Evolutionary conservation across 2,888 invertebrate genomes (phyloP).

Genomic region (Allygus modestus): DNA sequence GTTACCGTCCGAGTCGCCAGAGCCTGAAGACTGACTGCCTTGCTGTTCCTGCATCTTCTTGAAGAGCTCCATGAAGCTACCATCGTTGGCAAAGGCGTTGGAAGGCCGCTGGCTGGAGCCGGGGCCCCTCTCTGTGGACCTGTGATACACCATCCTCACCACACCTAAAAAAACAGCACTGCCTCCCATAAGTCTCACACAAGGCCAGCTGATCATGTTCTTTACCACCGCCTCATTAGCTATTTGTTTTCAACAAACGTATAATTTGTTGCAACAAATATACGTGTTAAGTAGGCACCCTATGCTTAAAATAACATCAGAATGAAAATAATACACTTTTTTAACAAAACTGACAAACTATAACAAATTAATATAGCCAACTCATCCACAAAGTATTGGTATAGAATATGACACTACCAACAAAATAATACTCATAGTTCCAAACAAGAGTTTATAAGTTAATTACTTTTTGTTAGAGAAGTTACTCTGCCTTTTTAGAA

Average conservation of each 20-base stretch:
- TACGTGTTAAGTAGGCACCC: too few species aligned
- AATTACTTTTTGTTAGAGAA: too few species aligned
- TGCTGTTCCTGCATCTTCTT: conserved; percentile 88
- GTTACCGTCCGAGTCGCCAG: conserved; percentile 50
- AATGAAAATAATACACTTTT: too few species aligned
- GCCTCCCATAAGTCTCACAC: conserved; percentile 69
- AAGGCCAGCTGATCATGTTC: conserved; percentile 12
- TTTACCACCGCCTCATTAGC: neutral
- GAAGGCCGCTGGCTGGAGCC: conserved; percentile 72
- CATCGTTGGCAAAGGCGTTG: conserved; percentile 91
- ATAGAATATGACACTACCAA: too few species aligned
- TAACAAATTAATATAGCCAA: too few species aligned
- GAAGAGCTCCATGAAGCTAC: conserved; percentile 94
- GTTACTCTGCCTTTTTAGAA: too few species aligned
- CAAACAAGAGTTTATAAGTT: too few species aligned
- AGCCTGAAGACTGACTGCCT: neutral
- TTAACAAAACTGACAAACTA: too few species aligned
- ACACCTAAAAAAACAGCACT: conserved; percentile 69
- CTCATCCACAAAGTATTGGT: too few species aligned
- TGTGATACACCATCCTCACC: conserved; percentile 71
- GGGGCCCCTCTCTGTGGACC: conserved; percentile 67
- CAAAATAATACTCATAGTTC: too few species aligned
- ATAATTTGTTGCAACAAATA: too few species aligned
- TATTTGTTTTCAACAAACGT: neutral
- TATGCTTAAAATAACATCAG: too few species aligned